phyloP scores from a whole-genome alignment of 2,888 invertebrate species.

The Drosophila tripunctata region DNA sequence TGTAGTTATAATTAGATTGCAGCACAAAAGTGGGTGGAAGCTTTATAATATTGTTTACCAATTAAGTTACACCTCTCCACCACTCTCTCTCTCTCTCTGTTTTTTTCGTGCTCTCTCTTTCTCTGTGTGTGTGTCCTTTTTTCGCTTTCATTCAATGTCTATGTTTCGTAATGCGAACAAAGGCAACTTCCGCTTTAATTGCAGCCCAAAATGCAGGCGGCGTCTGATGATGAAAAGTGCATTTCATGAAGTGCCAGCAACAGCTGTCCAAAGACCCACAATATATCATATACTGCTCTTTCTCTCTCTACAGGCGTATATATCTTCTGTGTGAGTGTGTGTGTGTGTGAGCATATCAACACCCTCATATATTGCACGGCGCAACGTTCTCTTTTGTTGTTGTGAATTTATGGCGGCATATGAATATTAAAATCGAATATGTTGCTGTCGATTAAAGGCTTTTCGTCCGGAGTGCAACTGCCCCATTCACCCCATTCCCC shows the following conservation, averaged over 20 bases:
- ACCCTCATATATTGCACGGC: constrained; percentile 65
- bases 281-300: constrained; percentile 41
- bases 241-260: constrained; percentile 58
- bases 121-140: not conserved
- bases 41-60: constrained; percentile 16
- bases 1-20: constrained; percentile 19
- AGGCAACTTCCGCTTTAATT: constrained; percentile 34
- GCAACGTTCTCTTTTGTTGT: constrained; percentile 46
- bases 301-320: not conserved
- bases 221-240: constrained; percentile 44
- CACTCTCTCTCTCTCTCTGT: not conserved
- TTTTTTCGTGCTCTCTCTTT: not conserved
- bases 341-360: constrained; percentile 57
- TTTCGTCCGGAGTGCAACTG: constrained; percentile 62
- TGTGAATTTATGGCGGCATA: constrained; percentile 80
- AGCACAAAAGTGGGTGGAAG: not conserved
- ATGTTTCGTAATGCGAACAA: constrained; percentile 8
- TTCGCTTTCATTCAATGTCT: not conserved
- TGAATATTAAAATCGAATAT: constrained; percentile 83
- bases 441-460: constrained; percentile 81
- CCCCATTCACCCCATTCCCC: too few species aligned
- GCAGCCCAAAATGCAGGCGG: constrained; percentile 25
- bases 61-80: constrained; percentile 13
- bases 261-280: constrained; percentile 47
- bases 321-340: constrained; percentile 16